Evolutionary conservation across 2,888 invertebrate species (phyloP).

Genomic region (Pristionchus maxplancki): DNA sequence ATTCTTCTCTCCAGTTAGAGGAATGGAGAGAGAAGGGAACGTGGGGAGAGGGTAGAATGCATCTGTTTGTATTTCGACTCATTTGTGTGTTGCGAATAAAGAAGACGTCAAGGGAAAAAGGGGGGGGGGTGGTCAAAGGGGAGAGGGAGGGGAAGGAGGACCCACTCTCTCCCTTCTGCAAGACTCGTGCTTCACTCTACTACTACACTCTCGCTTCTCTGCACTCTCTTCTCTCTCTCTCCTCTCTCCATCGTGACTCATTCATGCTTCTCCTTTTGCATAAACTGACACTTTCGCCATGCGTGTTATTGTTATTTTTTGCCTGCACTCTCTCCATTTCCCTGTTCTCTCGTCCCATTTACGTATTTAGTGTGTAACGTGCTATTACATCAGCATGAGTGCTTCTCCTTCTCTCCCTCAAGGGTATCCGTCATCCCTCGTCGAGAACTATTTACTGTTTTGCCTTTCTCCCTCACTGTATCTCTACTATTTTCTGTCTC

Average conservation of each 20-base stretch:
- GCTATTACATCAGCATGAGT: slow-evolving; percentile 33
- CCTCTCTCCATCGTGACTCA: slow-evolving; percentile 8
- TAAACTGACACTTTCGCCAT: neutral
- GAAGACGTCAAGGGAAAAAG: slow-evolving; percentile 15
- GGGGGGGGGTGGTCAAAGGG: neutral
- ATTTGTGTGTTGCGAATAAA: slow-evolving; percentile 39
- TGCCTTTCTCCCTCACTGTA: neutral
- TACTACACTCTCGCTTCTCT: neutral
- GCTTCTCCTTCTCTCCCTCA: neutral
- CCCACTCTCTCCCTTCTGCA: neutral
- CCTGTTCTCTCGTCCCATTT: neutral
- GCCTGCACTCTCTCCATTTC: neutral
- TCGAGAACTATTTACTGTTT: slow-evolving; percentile 16
- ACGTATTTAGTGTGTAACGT: neutral
- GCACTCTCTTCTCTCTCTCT: slow-evolving; percentile 26
- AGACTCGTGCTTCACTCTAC: neutral
- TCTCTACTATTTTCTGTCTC: neutral
- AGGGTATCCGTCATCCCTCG: neutral
- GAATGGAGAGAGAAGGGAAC: neutral
- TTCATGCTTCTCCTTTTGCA: slow-evolving; percentile 9
- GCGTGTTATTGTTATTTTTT: neutral
- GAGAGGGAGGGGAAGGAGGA: neutral
- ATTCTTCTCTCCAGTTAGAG: neutral
- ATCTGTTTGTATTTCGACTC: slow-evolving; percentile 37
- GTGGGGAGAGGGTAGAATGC: neutral